These are phyloP conservation scores for Pegoplata infirma DNA, from an alignment of 2,888 invertebrate genomes.

Conservation along the genomic window DNA sequence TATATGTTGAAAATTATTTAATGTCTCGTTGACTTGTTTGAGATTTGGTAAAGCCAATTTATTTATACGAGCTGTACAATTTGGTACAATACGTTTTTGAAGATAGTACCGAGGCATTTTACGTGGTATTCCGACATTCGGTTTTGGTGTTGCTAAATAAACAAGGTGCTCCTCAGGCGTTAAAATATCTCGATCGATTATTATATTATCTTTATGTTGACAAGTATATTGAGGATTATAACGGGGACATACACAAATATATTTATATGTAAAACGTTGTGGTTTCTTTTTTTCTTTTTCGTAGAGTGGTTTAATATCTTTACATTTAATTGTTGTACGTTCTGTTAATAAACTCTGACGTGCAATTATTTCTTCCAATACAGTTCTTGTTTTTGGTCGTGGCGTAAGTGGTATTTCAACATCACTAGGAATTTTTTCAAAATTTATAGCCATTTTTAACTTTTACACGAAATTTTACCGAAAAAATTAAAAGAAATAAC, in stretches of 20 bases:
- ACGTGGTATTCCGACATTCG: conserved; percentile 65
- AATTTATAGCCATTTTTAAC: conserved; percentile 59
- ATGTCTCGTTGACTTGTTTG: conserved; percentile 68
- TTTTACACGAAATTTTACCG: neutral
- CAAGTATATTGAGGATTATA: conserved; percentile 70
- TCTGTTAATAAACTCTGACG: conserved; percentile 68
- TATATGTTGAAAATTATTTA: conserved; percentile 65
- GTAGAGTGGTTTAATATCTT: conserved; percentile 69
- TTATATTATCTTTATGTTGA: conserved; percentile 73
- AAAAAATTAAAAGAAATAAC: neutral
- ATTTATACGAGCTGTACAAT: conserved; percentile 74
- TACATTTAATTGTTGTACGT: conserved; percentile 69
- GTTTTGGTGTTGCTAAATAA: conserved; percentile 73
- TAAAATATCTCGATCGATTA: conserved; percentile 74
- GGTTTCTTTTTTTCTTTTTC: conserved; percentile 63
- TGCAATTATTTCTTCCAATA: conserved; percentile 72
- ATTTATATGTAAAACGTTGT: conserved; percentile 68
- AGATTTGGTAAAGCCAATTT: conserved; percentile 71
- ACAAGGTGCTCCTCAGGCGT: conserved; percentile 74
- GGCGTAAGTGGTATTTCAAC: conserved; percentile 45
- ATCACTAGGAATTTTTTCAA: conserved; percentile 66
- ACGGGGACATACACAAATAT: conserved; percentile 70
- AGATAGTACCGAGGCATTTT: conserved; percentile 64
- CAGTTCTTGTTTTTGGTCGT: conserved; percentile 61
- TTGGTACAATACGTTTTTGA: conserved; percentile 69